Evolutionary conservation across 23 tunicate species (phyloP).

Genomic region (Corella eumyota): DNA sequence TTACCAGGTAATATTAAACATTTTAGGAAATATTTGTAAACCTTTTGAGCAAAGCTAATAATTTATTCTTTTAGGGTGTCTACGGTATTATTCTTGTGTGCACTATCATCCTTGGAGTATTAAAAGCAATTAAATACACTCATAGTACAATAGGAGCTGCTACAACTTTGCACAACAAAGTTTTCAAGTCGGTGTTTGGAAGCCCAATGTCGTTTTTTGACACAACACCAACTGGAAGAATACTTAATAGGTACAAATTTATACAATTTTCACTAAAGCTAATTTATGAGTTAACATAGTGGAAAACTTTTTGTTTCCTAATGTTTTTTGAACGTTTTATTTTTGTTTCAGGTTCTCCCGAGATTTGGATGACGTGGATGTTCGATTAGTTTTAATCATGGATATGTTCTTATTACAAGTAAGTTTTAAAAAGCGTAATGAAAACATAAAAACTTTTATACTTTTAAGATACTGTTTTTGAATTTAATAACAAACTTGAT

Average conservation of each 20-base stretch:
- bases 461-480: too few species aligned
- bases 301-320: not conserved
- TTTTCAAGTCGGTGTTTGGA: slow-evolving; percentile 39
- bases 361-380: slow-evolving; percentile 77
- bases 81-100: slow-evolving; percentile 41
- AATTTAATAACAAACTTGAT: too few species aligned
- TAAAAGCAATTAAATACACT: slow-evolving; percentile 33
- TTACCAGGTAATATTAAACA: slow-evolving; percentile 17
- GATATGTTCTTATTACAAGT: slow-evolving; percentile 49
- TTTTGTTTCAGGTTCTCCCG: slow-evolving; percentile 57
- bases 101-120: slow-evolving; percentile 26
- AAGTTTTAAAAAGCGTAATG: too few species aligned
- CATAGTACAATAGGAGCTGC: slow-evolving; percentile 35
- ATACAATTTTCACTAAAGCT: not conserved
- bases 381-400: slow-evolving; percentile 27
- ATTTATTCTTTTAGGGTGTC: slow-evolving; percentile 29
- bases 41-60: too few species aligned
- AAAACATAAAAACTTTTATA: not conserved
- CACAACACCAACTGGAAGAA: slow-evolving; percentile 75
- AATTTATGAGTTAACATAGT: not conserved
- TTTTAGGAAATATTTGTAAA: too few species aligned
- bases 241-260: slow-evolving; percentile 57
- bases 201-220: slow-evolving; percentile 88
- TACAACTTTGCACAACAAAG: slow-evolving; percentile 45
- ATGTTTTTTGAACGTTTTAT: too few species aligned